A percentile compares a stretch with the other conserved stretches of the same genome.
Evolutionary conservation across 2,888 invertebrate species (phyloP).

Genomic region (Subacronicta megacephala): DNA sequence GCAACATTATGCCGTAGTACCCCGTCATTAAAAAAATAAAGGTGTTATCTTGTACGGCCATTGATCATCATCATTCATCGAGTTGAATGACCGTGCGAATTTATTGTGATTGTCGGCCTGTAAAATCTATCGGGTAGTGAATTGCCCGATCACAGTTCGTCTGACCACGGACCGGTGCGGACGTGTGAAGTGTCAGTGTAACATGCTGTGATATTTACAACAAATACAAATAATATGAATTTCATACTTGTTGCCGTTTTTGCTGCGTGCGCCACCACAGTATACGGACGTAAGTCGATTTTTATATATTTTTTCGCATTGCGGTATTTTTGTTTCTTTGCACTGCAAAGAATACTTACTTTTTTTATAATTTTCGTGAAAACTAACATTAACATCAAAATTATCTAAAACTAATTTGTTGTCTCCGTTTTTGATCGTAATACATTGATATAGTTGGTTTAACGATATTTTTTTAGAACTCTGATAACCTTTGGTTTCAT

Average conservation of each 20-base stretch:
- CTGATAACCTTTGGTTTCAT: too few relatives aligned
- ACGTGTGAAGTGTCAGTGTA: conserved; percentile 43
- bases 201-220: conserved; percentile 43
- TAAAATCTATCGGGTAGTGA: conserved; percentile 32
- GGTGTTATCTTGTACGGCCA: conserved; percentile 6
- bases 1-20: conserved; percentile 9
- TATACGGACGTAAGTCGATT: conserved; percentile 61
- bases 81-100: conserved; percentile 15
- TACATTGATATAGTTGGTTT: too few relatives aligned
- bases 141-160: conserved; percentile 33
- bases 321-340: neutral
- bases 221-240: conserved; percentile 38
- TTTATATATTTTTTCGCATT: neutral
- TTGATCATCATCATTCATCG: neutral
- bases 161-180: conserved; percentile 29
- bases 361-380: too few relatives aligned
- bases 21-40: neutral
- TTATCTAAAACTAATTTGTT: too few relatives aligned
- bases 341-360: too few relatives aligned
- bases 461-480: too few relatives aligned
- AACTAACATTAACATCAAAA: too few relatives aligned
- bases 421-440: too few relatives aligned
- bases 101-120: conserved; percentile 22
- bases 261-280: conserved; percentile 46
- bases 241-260: conserved; percentile 41